A percentile compares a stretch with the other conserved stretches of the same genome.
Evolutionary conservation across 2,113 vertebrate genomes (phyloP).

Genomic region (Bambusicola thoracicus): DNA sequence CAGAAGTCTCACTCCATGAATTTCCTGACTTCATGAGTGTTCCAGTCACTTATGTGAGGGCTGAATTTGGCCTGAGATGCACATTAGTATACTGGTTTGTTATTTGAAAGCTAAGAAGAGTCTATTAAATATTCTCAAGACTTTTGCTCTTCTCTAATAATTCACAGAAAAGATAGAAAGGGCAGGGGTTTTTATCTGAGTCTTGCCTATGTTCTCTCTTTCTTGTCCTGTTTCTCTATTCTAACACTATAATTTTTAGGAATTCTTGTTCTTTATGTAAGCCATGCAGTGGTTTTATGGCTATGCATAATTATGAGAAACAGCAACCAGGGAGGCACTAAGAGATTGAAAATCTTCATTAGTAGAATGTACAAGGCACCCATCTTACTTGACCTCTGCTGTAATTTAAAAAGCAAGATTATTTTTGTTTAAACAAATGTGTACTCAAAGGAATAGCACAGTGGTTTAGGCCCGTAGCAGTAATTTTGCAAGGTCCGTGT

Average conservation of each 20-base stretch:
- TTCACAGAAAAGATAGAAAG: background rate
- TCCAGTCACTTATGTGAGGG: background rate
- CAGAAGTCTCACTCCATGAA: background rate
- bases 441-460: conserved; percentile 3
- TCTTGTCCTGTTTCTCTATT: background rate
- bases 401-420: background rate
- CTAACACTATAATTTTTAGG: background rate
- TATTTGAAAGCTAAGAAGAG: background rate
- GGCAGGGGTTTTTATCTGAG: background rate
- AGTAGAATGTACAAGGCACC: background rate
- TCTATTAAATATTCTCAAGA: background rate
- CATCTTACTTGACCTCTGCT: background rate
- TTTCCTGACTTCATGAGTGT: background rate
- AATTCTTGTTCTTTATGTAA: conserved; percentile 8
- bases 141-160: background rate
- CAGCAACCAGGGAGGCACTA: background rate
- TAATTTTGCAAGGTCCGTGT: background rate
- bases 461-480: background rate
- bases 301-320: conserved; percentile 27
- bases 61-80: background rate
- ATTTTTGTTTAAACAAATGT: background rate
- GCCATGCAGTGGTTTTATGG: background rate
- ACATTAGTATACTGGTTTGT: background rate
- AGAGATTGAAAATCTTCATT: conserved; percentile 19
- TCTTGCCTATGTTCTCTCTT: background rate